Evolutionary conservation across 2,888 invertebrate species (phyloP).

Genomic region (Noctua janthe): DNA sequence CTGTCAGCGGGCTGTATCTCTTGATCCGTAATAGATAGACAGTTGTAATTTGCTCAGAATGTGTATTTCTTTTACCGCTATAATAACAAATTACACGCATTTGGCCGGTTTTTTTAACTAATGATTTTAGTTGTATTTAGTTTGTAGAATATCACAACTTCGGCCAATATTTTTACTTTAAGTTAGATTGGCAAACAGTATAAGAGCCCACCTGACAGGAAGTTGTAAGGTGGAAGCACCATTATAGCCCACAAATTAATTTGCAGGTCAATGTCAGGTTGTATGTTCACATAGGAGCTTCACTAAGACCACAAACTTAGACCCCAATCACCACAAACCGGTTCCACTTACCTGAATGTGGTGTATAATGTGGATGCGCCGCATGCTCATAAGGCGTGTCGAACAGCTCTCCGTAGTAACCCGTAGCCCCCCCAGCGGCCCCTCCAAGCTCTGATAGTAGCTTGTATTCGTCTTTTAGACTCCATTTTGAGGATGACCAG

Average conservation of each 20-base stretch:
- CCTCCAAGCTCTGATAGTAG: conserved; percentile 94
- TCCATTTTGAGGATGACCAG: conserved; percentile 98
- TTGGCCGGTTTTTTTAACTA: background rate
- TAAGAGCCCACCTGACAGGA: background rate
- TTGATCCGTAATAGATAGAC: too few species aligned
- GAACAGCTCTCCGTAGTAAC: conserved; percentile 92
- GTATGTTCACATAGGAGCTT: background rate
- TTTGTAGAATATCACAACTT: background rate
- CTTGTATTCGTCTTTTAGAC: conserved; percentile 97
- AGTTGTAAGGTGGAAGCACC: background rate
- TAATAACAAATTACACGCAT: too few species aligned
- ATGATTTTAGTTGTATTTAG: background rate
- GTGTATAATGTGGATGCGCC: conserved; percentile 95
- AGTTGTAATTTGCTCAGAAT: too few species aligned
- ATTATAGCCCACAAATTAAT: background rate
- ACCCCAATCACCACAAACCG: background rate
- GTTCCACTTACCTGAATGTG: conserved; percentile 89
- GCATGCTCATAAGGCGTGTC: conserved; percentile 90
- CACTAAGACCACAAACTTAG: background rate
- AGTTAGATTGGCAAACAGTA: background rate
- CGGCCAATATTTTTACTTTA: background rate
- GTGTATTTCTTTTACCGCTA: too few species aligned
- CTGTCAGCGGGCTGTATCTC: too few species aligned
- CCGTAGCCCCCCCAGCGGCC: conserved; percentile 83
- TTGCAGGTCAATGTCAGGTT: background rate